phyloP scores from a whole-genome alignment of 1,140 invertebrate genomes.

The Saccostrea echinata region DNA sequence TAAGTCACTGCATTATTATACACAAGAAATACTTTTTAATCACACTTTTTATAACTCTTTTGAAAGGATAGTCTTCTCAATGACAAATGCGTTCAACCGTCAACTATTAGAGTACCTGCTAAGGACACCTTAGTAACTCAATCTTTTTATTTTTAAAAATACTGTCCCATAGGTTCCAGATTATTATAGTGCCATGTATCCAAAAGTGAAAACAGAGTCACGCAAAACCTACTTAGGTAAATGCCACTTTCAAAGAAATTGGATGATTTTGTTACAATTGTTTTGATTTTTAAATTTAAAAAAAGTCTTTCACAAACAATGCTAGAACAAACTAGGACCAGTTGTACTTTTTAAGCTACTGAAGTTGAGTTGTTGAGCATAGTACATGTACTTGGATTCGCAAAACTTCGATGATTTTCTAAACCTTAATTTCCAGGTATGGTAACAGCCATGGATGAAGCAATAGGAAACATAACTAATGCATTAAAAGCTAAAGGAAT shows the following conservation, averaged over 20 bases:
- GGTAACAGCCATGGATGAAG: slow-evolving; percentile 80
- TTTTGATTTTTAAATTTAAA: not conserved
- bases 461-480: slow-evolving; percentile 77
- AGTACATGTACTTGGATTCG: not conserved
- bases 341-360: no score
- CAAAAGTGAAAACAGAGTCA: slow-evolving; percentile 56
- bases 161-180: slow-evolving; percentile 49
- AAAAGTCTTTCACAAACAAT: not conserved
- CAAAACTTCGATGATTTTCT: not conserved
- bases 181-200: slow-evolving; percentile 54
- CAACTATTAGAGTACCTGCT: not conserved
- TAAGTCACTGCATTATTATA: no score
- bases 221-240: slow-evolving; percentile 59
- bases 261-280: not conserved
- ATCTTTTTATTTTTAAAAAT: no score
- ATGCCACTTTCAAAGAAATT: not conserved
- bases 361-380: no score
- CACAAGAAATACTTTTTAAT: no score
- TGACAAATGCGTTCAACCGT: not conserved
- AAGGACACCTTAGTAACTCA: no score
- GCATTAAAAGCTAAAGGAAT: slow-evolving; percentile 78
- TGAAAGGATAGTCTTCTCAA: no score
- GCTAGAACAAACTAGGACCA: no score
- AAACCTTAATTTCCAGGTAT: slow-evolving; percentile 75
- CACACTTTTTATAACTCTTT: no score